Conservation (phyloP, 2,888 invertebrate species). For the Temnothorax ravouxi region DNA sequence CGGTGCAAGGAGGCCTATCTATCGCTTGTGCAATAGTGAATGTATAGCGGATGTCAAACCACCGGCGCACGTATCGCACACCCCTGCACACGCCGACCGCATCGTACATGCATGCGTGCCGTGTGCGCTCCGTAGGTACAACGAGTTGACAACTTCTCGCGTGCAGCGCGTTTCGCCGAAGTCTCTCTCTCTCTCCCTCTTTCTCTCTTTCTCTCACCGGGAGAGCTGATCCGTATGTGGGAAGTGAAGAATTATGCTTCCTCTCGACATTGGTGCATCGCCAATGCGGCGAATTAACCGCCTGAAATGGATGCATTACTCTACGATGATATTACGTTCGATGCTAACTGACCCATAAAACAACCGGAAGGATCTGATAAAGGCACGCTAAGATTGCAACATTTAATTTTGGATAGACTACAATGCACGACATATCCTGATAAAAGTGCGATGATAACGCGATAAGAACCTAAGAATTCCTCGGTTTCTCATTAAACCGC, state of each 20-base stretch:
- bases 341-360: neutral
- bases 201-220: too few species aligned
- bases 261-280: slow-evolving; percentile 9
- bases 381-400: neutral
- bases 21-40: slow-evolving; percentile 86
- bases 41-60: slow-evolving; percentile 86
- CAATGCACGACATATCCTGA: neutral
- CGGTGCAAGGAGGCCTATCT: slow-evolving; percentile 81
- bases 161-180: slow-evolving; percentile 56
- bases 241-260: slow-evolving; percentile 59
- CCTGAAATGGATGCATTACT: neutral
- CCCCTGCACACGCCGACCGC: slow-evolving; percentile 73
- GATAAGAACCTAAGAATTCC: neutral
- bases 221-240: slow-evolving; percentile 63
- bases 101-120: slow-evolving; percentile 46
- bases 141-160: slow-evolving; percentile 78
- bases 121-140: slow-evolving; percentile 22
- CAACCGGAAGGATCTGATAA: neutral
- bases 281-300: neutral
- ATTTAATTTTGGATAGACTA: neutral
- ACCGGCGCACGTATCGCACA: slow-evolving; percentile 77
- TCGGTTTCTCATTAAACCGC: neutral
- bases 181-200: slow-evolving; percentile 32
- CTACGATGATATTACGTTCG: neutral
- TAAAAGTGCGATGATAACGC: neutral